Base-by-base conservation (phyloP, 2,888 invertebrate genomes). In the Drosophila nr. perissopoda region DNA sequence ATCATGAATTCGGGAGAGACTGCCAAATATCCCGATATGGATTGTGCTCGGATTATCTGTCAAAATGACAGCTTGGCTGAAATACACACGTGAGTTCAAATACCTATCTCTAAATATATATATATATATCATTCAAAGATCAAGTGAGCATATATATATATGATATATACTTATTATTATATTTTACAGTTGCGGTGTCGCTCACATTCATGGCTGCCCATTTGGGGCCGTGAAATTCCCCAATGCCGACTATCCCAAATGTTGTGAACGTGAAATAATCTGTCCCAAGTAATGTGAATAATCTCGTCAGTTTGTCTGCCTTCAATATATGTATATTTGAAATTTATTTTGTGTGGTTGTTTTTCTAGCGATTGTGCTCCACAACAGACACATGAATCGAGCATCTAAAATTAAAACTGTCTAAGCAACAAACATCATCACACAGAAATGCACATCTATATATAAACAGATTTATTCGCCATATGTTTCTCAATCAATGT, bases 11-110 rank as follows among this genome's bases (percentile, higher is more conserved):
- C 67, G 1, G 82, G 81, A 1, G 58, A 82, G 1, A 2, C 0
- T 0, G 67, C 65, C 29, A 74, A 59, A 18, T 48, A 76, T 62
- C 79, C 84, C 0, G 31, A 59, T 0, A 42, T 31, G 29, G 53
- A 45, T 0, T 90, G 90, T 51, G 82, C 72, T 0, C 67, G 73
- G 6, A 73, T 90, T 10, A 27, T 67, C 0, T 90, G 90, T 49
- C 42, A 0, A 2, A 1, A 25, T 0, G 40, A 75, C 6, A 72
- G 91, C 21, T 0, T 25, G 1, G 89, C 52, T 0, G 0, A 58
- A 29, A 76, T 91, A 8, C 69, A 80, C 0, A 57, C 78, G 90
- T 90, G 40, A 79, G 65, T 69, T 4, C 4, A n/a, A 21, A 21
- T 48, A 48, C 4, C 16, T 25, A 25, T 45, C 11, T 21, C 45